Conservation (phyloP, 2,797 vertebrate genomes). For the Numenius phaeopus region DNA sequence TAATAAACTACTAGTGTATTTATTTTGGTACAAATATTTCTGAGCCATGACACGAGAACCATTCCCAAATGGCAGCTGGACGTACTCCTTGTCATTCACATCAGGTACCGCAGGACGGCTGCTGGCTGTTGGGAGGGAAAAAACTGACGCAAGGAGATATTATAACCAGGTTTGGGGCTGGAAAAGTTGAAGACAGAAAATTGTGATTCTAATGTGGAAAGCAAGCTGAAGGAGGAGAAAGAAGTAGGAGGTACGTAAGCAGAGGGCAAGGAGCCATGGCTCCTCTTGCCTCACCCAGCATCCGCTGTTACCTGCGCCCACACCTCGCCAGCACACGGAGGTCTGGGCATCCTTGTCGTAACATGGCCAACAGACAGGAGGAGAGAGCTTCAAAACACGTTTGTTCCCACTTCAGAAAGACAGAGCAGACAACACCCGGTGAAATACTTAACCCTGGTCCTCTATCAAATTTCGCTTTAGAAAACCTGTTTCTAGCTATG, state of each 20-base stretch:
- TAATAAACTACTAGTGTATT: background rate
- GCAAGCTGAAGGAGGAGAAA: background rate
- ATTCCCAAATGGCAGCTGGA: background rate
- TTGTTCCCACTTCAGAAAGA: background rate
- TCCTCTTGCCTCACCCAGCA: conserved; percentile 4
- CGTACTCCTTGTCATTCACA: background rate
- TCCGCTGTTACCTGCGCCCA: background rate
- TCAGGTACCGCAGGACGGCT: background rate
- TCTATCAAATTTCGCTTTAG: background rate
- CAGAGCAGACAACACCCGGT: background rate
- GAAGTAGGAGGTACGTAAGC: background rate
- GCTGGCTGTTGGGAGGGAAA: background rate
- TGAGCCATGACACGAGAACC: background rate
- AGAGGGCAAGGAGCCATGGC: background rate
- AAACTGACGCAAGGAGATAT: background rate
- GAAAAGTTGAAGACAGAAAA: background rate
- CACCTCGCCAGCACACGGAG: background rate
- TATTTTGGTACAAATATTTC: background rate
- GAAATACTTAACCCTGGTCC: background rate
- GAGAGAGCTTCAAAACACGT: background rate
- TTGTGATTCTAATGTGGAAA: background rate
- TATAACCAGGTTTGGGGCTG: background rate
- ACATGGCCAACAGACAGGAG: background rate
- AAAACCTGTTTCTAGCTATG: background rate
- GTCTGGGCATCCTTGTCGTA: background rate